Conservation (phyloP, 1,140 invertebrate genomes). For the Trachymyrmex septentrionalis region DNA sequence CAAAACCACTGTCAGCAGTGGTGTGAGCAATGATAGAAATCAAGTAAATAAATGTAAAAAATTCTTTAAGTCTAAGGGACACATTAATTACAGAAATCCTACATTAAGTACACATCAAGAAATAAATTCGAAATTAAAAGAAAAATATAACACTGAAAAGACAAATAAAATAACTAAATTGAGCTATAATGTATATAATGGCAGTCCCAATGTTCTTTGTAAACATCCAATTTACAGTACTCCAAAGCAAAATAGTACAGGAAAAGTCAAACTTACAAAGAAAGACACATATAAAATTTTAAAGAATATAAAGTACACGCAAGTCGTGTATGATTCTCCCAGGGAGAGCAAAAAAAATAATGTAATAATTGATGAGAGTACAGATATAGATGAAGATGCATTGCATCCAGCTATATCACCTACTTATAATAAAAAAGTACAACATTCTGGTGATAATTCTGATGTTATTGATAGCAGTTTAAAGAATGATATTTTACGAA, state of each 20-base stretch:
- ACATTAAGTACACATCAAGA: not conserved
- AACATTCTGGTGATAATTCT: constrained; percentile 4
- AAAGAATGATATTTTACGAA: constrained; percentile 47
- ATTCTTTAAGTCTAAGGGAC: not conserved
- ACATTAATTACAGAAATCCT: not conserved
- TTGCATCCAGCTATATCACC: constrained; percentile 69
- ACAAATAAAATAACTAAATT: not conserved
- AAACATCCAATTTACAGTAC: not conserved
- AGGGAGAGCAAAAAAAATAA: constrained; percentile 37
- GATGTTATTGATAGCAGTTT: constrained; percentile 55
- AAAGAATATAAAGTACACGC: constrained; percentile 55
- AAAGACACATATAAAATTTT: constrained; percentile 51
- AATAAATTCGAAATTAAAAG: not conserved
- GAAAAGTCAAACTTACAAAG: constrained; percentile 27
- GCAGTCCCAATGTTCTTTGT: not conserved
- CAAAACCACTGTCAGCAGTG: constrained; percentile 18
- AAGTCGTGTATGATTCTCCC: constrained; percentile 53
- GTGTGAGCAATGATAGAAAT: not conserved
- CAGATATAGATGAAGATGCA: constrained; percentile 49
- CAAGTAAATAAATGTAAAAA: not conserved
- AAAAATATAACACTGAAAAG: not conserved
- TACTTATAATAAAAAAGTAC: constrained; percentile 1
- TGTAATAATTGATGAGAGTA: constrained; percentile 58
- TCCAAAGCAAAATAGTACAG: not conserved
- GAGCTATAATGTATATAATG: not conserved